Base-by-base conservation (phyloP, 37 sponge, comb jelly and placozoan species). In the Spongilla lacustris region DNA sequence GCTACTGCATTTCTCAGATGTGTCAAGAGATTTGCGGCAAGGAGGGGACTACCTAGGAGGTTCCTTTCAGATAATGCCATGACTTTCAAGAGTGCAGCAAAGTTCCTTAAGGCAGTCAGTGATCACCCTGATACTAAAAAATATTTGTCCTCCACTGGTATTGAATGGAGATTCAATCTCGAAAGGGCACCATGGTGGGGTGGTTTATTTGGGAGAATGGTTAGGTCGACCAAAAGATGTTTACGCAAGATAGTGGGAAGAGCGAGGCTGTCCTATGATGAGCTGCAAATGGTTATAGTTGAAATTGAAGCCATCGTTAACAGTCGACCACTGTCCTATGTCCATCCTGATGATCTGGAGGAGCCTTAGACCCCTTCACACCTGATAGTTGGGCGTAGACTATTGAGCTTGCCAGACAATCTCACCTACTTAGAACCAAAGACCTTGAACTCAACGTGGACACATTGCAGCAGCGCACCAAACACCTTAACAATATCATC, bases 111-210 rank as follows among this genome's bases (percentile, higher is more conserved):
- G 66, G 31, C 71, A 35, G 72, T 84, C 13, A 35, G 41, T n/a
- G 31, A 71, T 23, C 67, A 79, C 46, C 48, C 28, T n/a, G 89
- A 78, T 11, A 25, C 48, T 1, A 68, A 77, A 67, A 48, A 38
- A 0, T 84, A 79, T 36, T 68, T 89, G 29, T 0, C 68, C 6
- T 29, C 38, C 36, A 37, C 28, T 68, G 72, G 84, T n/a, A 36
- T 89, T 36, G 67, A 89, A 17, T 89, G 89, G 89, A 78, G 29
- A 28, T 89, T 89, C 68, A 84, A 89, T 35, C 78, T 88, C 0
- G 83, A 82, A 35, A 88, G 69, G 73, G 83, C 83, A 21, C 83
- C 83, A 1, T 88, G 89, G 89, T 88, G 89, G 89, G 84, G 89
- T 25, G 89, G 89, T 71, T 31, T 89, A 2, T 89, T 89, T 58